A percentile compares a stretch with the other conserved stretches of the same genome.
Conservation (phyloP, 2,888 invertebrate genomes). For the Rhabditoides inermis region DNA sequence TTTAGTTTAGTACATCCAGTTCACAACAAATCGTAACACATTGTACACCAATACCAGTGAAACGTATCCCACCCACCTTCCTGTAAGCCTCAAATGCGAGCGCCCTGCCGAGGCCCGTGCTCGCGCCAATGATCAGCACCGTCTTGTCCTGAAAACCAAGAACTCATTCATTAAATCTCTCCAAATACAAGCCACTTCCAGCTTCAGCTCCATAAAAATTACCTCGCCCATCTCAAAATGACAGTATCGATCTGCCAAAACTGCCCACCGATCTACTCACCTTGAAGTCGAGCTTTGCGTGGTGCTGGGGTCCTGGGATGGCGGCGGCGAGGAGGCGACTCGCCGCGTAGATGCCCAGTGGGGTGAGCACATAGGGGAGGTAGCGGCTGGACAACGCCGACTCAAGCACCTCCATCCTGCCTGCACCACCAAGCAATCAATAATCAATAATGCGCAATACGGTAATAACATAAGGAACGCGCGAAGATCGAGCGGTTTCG, state of each 20-base stretch:
- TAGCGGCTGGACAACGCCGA: too few relatives aligned
- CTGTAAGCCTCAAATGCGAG: slow-evolving; percentile 38
- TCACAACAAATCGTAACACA: too few relatives aligned
- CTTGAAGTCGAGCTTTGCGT: slow-evolving; percentile 26
- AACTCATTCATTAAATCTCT: background rate
- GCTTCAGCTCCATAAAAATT: background rate
- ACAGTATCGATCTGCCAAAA: background rate
- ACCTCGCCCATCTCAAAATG: background rate
- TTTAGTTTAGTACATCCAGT: too few relatives aligned
- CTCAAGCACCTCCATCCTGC: too few relatives aligned
- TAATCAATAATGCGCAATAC: too few relatives aligned
- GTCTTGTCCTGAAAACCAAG: slow-evolving; percentile 26
- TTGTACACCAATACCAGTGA: too few relatives aligned
- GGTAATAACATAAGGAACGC: too few relatives aligned
- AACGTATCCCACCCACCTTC: too few relatives aligned
- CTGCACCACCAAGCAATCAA: too few relatives aligned
- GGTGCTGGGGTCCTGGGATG: slow-evolving; percentile 42
- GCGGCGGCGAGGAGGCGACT: slow-evolving; percentile 12
- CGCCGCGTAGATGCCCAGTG: slow-evolving; percentile 19
- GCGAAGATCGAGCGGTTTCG: too few relatives aligned
- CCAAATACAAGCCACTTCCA: background rate
- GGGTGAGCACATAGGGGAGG: slow-evolving; percentile 17
- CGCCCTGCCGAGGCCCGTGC: slow-evolving; percentile 36
- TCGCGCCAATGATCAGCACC: slow-evolving; percentile 46
- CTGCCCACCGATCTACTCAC: too few relatives aligned